phyloP scores from a whole-genome alignment of 2,797 vertebrate genomes.

The Taenioides sp. region DNA sequence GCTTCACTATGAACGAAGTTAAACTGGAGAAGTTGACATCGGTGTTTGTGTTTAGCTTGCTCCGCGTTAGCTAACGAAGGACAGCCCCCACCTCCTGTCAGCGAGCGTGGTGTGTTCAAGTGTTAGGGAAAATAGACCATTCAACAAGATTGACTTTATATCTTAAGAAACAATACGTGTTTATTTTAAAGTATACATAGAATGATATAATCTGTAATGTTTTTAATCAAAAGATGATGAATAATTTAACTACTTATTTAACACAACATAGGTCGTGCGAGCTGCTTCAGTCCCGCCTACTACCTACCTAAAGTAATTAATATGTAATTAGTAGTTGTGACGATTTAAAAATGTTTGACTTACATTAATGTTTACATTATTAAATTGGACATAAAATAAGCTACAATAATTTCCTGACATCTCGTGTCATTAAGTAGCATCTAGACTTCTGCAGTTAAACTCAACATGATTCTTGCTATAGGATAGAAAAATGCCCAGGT shows the following conservation, averaged over 20 bases:
- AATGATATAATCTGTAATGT: too few relatives aligned
- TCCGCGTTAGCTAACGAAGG: constrained; percentile 41
- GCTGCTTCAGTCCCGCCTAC: too few relatives aligned
- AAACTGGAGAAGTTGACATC: neutral
- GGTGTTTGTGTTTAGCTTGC: constrained; percentile 44
- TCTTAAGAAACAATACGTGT: neutral
- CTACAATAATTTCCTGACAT: neutral
- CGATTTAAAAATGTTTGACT: too few relatives aligned
- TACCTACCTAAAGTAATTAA: too few relatives aligned
- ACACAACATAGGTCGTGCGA: too few relatives aligned
- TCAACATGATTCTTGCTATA: neutral
- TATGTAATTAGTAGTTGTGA: too few relatives aligned
- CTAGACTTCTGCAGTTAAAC: too few relatives aligned
- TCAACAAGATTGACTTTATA: neutral
- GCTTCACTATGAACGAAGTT: constrained; percentile 8
- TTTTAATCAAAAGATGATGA: too few relatives aligned
- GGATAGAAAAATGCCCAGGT: constrained; percentile 17
- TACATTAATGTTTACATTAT: too few relatives aligned
- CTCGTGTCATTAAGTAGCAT: neutral
- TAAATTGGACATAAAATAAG: too few relatives aligned
- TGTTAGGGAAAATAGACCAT: constrained; percentile 13
- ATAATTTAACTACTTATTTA: too few relatives aligned
- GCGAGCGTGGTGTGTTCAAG: neutral
- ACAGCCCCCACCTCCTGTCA: constrained; percentile 48
- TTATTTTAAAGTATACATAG: neutral